Evolutionary conservation across 2,888 invertebrate species (phyloP).

Genomic region (Tanytarsus gracilentus): DNA sequence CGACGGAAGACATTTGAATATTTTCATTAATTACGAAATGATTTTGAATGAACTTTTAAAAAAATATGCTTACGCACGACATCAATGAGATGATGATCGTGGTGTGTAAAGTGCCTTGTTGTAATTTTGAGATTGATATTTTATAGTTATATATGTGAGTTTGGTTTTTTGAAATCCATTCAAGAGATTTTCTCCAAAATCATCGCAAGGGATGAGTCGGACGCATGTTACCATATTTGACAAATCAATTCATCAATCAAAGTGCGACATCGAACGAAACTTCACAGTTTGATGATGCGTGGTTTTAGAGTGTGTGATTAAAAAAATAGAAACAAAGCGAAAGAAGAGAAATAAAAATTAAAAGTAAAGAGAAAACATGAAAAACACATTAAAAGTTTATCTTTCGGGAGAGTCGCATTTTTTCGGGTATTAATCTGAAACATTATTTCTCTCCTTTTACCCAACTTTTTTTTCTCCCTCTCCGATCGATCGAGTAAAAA

Average conservation of each 20-base stretch:
- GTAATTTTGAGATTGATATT: no score
- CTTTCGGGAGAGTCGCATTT: not conserved
- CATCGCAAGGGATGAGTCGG: not conserved
- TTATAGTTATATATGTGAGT: no score
- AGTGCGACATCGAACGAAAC: slow-evolving; percentile 6
- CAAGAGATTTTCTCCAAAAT: no score
- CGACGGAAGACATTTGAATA: slow-evolving; percentile 17
- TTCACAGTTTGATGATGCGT: not conserved
- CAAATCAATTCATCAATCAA: slow-evolving; percentile 23
- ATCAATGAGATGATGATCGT: no score
- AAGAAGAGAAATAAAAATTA: not conserved
- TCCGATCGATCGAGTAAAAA: no score
- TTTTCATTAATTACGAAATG: slow-evolving; percentile 19
- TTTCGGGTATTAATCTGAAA: not conserved
- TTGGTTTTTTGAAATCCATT: no score
- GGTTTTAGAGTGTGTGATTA: not conserved
- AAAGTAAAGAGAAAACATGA: slow-evolving; percentile 5
- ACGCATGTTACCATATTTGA: slow-evolving; percentile 8
- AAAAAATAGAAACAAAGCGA: not conserved
- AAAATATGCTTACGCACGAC: not conserved
- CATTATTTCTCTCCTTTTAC: not conserved
- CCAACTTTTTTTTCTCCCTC: not conserved
- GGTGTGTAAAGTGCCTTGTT: no score
- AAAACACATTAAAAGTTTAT: slow-evolving; percentile 24
- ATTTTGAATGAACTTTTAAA: slow-evolving; percentile 7